phyloP scores from a whole-genome alignment of 2,113 vertebrate species.

The Microcebus griseorufus region DNA sequence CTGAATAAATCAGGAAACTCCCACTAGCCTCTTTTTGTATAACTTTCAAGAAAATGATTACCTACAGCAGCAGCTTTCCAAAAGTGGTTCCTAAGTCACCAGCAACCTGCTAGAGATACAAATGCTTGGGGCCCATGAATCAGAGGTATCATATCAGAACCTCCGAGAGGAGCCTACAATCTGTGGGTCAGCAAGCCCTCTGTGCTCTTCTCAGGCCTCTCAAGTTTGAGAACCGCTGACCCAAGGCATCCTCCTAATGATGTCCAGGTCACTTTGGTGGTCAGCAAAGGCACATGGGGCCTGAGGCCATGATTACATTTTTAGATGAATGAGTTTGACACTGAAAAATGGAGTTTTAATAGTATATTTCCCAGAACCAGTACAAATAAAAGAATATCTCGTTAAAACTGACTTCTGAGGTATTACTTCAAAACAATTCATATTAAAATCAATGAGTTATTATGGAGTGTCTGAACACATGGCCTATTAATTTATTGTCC shows the following conservation, averaged over 20 bases:
- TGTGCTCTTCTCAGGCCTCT: neutral
- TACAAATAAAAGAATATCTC: neutral
- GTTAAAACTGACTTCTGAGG: neutral
- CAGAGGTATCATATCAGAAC: neutral
- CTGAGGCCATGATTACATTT: neutral
- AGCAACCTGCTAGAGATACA: neutral
- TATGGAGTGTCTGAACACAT: neutral
- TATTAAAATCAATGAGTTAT: neutral
- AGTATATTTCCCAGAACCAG: neutral
- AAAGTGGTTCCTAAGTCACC: neutral
- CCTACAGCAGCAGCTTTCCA: neutral
- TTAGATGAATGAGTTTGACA: neutral
- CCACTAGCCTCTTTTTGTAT: neutral
- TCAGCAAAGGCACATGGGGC: neutral
- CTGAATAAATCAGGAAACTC: neutral
- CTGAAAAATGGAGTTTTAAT: neutral
- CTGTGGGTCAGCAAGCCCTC: neutral
- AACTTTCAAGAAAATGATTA: neutral
- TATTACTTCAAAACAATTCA: neutral
- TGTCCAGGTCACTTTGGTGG: neutral
- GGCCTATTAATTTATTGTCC: neutral
- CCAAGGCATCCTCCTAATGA: neutral
- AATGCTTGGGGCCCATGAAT: neutral
- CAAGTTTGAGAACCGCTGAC: neutral
- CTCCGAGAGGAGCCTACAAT: too few relatives aligned